Evolutionary conservation across 2,797 vertebrate species (phyloP), one percentile per base, ranked within the genome.

Genomic region (Poecilia velifera): DNA sequence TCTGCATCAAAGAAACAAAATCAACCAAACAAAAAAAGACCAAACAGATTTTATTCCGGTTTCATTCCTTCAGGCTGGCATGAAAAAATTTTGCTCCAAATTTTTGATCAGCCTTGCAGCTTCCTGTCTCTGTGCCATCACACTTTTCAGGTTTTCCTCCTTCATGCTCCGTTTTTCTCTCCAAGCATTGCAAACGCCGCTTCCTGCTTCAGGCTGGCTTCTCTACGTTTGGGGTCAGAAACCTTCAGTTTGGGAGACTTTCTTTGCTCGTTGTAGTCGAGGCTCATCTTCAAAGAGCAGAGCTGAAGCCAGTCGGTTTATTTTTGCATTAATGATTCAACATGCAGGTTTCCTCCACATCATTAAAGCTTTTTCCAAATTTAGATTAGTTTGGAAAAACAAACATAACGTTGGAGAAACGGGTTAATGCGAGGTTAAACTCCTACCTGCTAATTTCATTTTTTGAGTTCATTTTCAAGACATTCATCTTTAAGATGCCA

Each of bases 31-130:
- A 28, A 16, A n/a, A n/a, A 74, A 55, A 28, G 53, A 18, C 36
- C 41, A 0, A 87, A 87, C 82, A 73, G 85, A 87, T n/a, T 77
- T 82, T 81, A 70, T 74, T 22, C 78, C 31, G 59, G 64, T 36
- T 20, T 87, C 41, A 72, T 86, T 86, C 77, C 86, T 70, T 16
- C 71, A 74, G 89, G 90, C 92, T 92, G 94, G 83, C 80, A 87
- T 94, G 92, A 95, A 81, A 73, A 83, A 68, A 41, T 91, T 83
- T 57, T 76, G 28, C 57, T 62, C 10, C 22, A 6, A 28, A 73
- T 90, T 92, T 94, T 93, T 76, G 90, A 94, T 85, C 91, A 72
- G 91, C 92, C 88, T 75, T 47, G 64, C 57, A 51, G 45, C 49
- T 81, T 82, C 73, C 53, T 78, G 59, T 77, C 45, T 90, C 62